Base-by-base conservation (phyloP, 2,797 vertebrate species). In the Limosa lapponica region DNA sequence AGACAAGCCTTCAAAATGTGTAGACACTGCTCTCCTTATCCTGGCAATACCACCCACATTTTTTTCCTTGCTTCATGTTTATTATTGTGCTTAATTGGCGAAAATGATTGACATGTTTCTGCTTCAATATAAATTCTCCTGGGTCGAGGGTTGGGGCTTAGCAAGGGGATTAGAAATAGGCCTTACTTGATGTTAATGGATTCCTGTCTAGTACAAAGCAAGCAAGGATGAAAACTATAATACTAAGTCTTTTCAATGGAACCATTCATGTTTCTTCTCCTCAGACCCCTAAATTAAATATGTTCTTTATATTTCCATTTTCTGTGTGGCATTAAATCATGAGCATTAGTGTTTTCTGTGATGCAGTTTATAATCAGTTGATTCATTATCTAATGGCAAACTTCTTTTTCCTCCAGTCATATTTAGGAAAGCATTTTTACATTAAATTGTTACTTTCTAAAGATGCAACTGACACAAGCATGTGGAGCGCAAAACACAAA, bases 81-180 rank as follows among this genome's bases (percentile, higher is more conserved):
- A 75, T 95, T 71, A 77, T 51, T 95, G 59, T 72, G 46, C 27
- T 87, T 95, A 96, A 90, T 95, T 67, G 80, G 44, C 52, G 66
- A 84, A 95, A 94, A 37, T 83, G 71, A 77, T 91, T 93, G 93
- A 57, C 75, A 66, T 41, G 65, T 91, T 90, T 96, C 48, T 91
- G 46, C 61, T 93, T 96, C 89, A 88, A 37, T 28, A 83, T 46
- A 48, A 92, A 78, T 69, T 92, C 79, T 95, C 92, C 66, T 82
- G 77, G 18, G 85, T 27, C 1, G 13, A 91, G 59, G 41, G n/a
- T 0, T 86, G 41, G 51, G 62, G 66, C 23, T 95, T 92, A 93
- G 73, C 15, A 51, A 82, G 32, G 37, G 81, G 41, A 88, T 81
- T 62, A 69, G 72, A 79, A 67, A 92, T 87, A 93, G 54, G 15